These are phyloP conservation scores for Netelia inedita DNA, from an alignment of 2,888 invertebrate genomes.

Conservation along the genomic window DNA sequence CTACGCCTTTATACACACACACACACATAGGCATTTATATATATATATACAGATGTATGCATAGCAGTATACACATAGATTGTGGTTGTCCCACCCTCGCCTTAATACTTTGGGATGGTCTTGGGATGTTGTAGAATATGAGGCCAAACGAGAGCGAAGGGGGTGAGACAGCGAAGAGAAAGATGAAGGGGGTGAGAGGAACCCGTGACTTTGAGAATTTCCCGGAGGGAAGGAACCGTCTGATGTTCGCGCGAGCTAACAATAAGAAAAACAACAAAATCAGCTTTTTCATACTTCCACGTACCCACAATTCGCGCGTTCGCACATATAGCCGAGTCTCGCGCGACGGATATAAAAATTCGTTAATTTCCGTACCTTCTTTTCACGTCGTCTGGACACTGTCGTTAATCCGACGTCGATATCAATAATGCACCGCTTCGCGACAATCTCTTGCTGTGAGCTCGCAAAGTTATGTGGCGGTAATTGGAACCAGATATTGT, in stretches of 20 bases:
- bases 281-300: not conserved
- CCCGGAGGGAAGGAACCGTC: slow-evolving; percentile 31
- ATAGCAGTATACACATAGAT: slow-evolving; percentile 7
- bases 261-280: slow-evolving; percentile 21
- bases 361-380: not conserved
- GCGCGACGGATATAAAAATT: too few relatives aligned
- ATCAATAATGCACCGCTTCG: slow-evolving; percentile 21
- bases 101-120: slow-evolving; percentile 42
- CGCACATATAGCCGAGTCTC: too few relatives aligned
- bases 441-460: not conserved
- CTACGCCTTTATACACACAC: slow-evolving; percentile 14
- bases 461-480: too few relatives aligned
- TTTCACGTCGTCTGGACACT: not conserved
- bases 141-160: slow-evolving; percentile 26
- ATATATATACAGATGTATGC: not conserved
- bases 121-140: slow-evolving; percentile 38
- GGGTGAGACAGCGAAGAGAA: slow-evolving; percentile 10
- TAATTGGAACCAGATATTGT: too few relatives aligned
- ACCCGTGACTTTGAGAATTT: slow-evolving; percentile 39
- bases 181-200: slow-evolving; percentile 6
- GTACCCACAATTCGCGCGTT: too few relatives aligned
- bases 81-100: slow-evolving; percentile 14
- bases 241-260: slow-evolving; percentile 16
- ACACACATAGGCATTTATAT: slow-evolving; percentile 29
- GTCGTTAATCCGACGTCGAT: not conserved